Conservation (phyloP, 1,140 invertebrate species). For the Pygmarrhopalites habei region DNA sequence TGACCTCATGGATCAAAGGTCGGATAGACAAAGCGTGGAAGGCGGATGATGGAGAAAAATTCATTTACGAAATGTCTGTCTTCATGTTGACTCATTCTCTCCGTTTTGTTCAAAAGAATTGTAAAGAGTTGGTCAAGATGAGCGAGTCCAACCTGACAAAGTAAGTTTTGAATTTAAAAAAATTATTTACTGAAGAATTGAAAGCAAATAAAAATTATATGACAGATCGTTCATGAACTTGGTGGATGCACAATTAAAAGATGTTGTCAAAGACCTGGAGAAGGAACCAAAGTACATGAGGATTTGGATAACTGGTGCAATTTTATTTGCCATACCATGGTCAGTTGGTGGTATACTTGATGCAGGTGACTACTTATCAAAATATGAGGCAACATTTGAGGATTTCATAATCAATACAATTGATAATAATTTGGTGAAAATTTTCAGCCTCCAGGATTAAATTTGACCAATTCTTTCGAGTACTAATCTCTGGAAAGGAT, state of each 20-base stretch:
- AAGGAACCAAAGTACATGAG: conserved; percentile 58
- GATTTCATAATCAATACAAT: too few relatives aligned
- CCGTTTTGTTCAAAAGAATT: conserved; percentile 59
- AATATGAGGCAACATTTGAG: too few relatives aligned
- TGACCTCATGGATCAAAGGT: conserved; percentile 63
- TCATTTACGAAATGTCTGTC: conserved; percentile 59
- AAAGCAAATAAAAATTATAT: too few relatives aligned
- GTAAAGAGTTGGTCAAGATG: conserved; percentile 58
- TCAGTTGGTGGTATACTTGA: conserved; percentile 71
- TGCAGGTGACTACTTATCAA: too few relatives aligned
- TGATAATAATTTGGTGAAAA: too few relatives aligned
- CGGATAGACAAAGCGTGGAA: conserved; percentile 60
- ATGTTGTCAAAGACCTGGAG: conserved; percentile 56
- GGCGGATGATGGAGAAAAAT: conserved; percentile 52
- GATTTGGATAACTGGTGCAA: conserved; percentile 66
- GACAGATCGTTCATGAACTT: conserved; percentile 59
- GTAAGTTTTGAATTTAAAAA: conserved; percentile 21
- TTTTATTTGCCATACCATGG: conserved; percentile 72
- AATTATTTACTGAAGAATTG: too few relatives aligned
- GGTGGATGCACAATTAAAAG: conserved; percentile 67
- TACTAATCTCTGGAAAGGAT: conserved; percentile 28
- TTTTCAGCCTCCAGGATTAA: conserved; percentile 62
- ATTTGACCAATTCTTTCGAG: conserved; percentile 61
- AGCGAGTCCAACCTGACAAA: conserved; percentile 62
- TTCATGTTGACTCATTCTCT: conserved; percentile 67